Conservation (phyloP, 2,797 vertebrate species). For the Leptoclinus maculatus region DNA sequence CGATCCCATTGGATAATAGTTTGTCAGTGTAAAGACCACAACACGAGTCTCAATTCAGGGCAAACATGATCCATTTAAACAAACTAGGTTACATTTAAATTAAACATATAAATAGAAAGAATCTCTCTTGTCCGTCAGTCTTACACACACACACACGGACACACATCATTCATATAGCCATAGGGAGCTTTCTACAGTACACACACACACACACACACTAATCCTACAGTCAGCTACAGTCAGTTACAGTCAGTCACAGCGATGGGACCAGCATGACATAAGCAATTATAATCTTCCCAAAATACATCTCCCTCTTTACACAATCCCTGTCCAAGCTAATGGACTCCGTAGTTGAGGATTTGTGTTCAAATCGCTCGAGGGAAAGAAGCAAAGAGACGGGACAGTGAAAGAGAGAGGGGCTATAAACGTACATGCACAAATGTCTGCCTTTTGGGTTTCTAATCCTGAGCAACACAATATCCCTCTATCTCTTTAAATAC, state of each 20-base stretch:
- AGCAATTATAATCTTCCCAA: constrained; percentile 73
- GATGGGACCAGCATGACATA: constrained; percentile 64
- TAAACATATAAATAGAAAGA: background rate
- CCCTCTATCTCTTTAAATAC: background rate
- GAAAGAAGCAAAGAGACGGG: constrained; percentile 17
- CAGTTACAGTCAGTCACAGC: constrained; percentile 52
- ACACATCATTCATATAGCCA: constrained; percentile 5
- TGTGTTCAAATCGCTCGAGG: constrained; percentile 51
- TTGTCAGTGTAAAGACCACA: background rate
- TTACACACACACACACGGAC: constrained; percentile 5
- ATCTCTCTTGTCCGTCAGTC: background rate
- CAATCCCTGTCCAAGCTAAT: constrained; percentile 56
- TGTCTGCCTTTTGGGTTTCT: constrained; percentile 16
- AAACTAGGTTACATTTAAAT: background rate
- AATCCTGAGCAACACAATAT: constrained; percentile 27
- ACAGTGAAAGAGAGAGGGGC: constrained; percentile 10
- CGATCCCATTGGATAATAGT: too few relatives aligned
- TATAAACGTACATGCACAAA: constrained; percentile 23
- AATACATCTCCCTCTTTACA: constrained; percentile 67
- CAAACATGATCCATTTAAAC: background rate
- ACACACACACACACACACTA: constrained; percentile 15
- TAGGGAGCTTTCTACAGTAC: constrained; percentile 16
- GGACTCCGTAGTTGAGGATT: constrained; percentile 56
- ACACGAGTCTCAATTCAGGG: background rate
- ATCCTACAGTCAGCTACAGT: constrained; percentile 38